These are phyloP conservation scores for Balanococcus diminutus DNA, from an alignment of 2,888 invertebrate genomes.

Conservation along the genomic window DNA sequence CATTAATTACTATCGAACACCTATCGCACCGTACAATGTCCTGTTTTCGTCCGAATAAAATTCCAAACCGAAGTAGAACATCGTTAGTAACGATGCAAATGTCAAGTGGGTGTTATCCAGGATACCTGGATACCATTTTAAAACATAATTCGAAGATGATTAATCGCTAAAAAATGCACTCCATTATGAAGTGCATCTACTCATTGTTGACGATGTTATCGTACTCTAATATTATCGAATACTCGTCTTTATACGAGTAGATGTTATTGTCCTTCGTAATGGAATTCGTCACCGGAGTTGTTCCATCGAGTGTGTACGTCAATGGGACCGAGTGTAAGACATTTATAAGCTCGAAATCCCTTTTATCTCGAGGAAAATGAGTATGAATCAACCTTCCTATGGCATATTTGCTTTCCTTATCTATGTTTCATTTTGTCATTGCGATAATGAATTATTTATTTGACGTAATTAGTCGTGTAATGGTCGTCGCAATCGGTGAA, in stretches of 20 bases:
- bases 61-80: not conserved
- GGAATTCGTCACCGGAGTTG: not conserved
- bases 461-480: not conserved
- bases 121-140: not conserved
- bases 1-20: not conserved
- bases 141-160: not conserved
- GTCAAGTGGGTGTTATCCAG: conserved; percentile 32
- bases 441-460: not conserved
- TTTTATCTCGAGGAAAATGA: not conserved
- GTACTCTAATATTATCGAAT: not conserved
- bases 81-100: not conserved
- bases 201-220: not conserved
- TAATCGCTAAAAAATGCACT: not conserved
- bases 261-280: not conserved
- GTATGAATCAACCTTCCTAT: not conserved
- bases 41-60: not conserved
- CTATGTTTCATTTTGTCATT: not conserved
- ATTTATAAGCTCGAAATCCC: not conserved
- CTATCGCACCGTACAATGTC: not conserved
- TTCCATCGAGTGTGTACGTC: not conserved
- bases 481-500: not conserved
- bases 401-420: not conserved
- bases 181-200: not conserved
- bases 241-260: not conserved
- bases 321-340: not conserved